phyloP scores from a whole-genome alignment of 2,113 vertebrate genomes.

The Meleagris gallopavo region DNA sequence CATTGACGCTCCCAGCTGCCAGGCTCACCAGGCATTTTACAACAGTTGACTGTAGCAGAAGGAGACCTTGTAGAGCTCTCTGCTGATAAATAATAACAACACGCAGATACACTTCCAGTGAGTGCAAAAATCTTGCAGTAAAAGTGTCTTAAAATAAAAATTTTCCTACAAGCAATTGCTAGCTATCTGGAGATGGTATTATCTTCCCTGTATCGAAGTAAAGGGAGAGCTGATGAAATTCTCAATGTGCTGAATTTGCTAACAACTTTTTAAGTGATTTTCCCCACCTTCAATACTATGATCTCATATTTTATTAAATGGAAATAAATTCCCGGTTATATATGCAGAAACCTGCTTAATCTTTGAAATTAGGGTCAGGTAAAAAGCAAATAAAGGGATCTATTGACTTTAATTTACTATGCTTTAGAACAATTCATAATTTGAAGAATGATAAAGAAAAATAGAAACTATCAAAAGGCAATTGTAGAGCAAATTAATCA shows the following conservation, averaged over 20 bases:
- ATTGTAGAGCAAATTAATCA: not conserved
- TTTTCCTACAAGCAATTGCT: not conserved
- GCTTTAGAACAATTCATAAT: not conserved
- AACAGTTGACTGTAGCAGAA: conserved; percentile 53
- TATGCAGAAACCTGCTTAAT: not conserved
- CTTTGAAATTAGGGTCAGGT: not conserved
- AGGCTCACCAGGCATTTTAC: conserved; percentile 52
- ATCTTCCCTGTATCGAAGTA: not conserved
- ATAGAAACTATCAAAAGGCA: not conserved
- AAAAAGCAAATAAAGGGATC: not conserved
- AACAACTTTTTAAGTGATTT: not conserved
- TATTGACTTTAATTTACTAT: not conserved
- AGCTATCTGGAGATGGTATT: not conserved
- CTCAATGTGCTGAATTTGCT: not conserved
- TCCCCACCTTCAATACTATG: not conserved
- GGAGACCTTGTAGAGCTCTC: conserved; percentile 55
- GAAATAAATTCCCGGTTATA: not conserved
- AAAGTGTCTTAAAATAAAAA: not conserved
- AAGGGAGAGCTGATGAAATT: not conserved
- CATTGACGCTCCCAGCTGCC: conserved; percentile 72
- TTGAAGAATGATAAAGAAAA: not conserved
- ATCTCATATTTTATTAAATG: not conserved
- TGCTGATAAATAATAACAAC: not conserved
- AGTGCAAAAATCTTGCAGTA: not conserved
- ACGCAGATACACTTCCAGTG: not conserved